Percentiles rank a stretch among this genome's conserved stretches.
Evolutionary conservation across 2,888 invertebrate genomes (phyloP).

Genomic region (Formica aserva): DNA sequence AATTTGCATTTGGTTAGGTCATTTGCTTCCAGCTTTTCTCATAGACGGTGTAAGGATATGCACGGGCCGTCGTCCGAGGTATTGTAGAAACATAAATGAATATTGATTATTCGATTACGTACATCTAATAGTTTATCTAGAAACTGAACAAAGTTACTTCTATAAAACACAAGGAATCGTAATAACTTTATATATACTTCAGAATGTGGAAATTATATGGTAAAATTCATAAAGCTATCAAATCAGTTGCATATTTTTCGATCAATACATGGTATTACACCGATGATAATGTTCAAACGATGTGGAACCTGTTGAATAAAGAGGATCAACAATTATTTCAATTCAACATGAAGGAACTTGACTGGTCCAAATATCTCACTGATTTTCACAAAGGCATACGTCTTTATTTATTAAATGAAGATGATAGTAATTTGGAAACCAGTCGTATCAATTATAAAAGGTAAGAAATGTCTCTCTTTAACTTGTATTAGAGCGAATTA

Average conservation of each 20-base stretch:
- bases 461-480: slow-evolving; percentile 3
- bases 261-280: slow-evolving; percentile 80
- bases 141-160: not conserved
- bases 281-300: slow-evolving; percentile 78
- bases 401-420: slow-evolving; percentile 86
- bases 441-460: not conserved
- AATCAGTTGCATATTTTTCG: slow-evolving; percentile 86
- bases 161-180: not conserved
- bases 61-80: slow-evolving; percentile 90
- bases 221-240: slow-evolving; percentile 86
- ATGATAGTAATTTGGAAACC: slow-evolving; percentile 70
- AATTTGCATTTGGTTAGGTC: slow-evolving; percentile 89
- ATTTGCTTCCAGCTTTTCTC: slow-evolving; percentile 90
- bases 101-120: not conserved
- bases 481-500: not conserved
- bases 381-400: slow-evolving; percentile 86
- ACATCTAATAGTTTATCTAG: not conserved
- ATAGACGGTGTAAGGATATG: slow-evolving; percentile 89
- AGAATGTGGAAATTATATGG: slow-evolving; percentile 87
- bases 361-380: slow-evolving; percentile 86
- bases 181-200: slow-evolving; percentile 12
- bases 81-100: slow-evolving; percentile 60
- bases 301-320: slow-evolving; percentile 85
- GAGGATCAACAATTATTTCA: slow-evolving; percentile 85
- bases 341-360: slow-evolving; percentile 85